These are phyloP conservation scores for Hyphantria cunea DNA, from an alignment of 1,140 invertebrate species.

Conservation along the genomic window DNA sequence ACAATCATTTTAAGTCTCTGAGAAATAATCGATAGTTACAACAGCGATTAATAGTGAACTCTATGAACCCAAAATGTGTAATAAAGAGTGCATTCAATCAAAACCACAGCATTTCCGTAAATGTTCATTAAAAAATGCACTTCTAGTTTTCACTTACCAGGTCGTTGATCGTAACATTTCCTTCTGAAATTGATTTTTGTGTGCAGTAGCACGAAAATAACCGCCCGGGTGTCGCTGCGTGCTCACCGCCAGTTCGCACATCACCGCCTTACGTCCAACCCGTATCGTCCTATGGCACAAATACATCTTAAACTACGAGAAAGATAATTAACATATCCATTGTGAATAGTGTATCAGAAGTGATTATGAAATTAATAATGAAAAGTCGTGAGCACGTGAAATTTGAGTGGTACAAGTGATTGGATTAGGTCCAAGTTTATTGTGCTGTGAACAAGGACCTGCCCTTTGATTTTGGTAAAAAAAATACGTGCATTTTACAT, in stretches of 20 bases:
- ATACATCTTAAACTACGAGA: conserved; percentile 32
- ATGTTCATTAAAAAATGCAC: conserved; percentile 10
- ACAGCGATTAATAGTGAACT: no score
- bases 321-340: not conserved
- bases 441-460: conserved; percentile 39
- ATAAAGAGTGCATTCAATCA: no score
- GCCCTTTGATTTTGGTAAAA: conserved; percentile 42
- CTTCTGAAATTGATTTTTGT: conserved; percentile 74
- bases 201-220: conserved; percentile 77
- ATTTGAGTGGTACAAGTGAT: conserved; percentile 35
- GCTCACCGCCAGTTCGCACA: conserved; percentile 61
- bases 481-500: conserved; percentile 32
- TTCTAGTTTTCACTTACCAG: conserved; percentile 49
- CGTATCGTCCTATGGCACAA: conserved; percentile 45
- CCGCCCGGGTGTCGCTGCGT: conserved; percentile 69
- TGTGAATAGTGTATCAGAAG: conserved; percentile 18
- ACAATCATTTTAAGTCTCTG: no score
- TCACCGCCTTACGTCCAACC: conserved; percentile 52
- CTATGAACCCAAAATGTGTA: no score
- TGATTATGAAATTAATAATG: conserved; percentile 30
- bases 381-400: conserved; percentile 32
- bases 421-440: conserved; percentile 47
- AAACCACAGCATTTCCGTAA: no score
- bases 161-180: conserved; percentile 79
- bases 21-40: no score